phyloP scores from a whole-genome alignment of 1,140 invertebrate species.

The Gonioctena quinquepunctata region DNA sequence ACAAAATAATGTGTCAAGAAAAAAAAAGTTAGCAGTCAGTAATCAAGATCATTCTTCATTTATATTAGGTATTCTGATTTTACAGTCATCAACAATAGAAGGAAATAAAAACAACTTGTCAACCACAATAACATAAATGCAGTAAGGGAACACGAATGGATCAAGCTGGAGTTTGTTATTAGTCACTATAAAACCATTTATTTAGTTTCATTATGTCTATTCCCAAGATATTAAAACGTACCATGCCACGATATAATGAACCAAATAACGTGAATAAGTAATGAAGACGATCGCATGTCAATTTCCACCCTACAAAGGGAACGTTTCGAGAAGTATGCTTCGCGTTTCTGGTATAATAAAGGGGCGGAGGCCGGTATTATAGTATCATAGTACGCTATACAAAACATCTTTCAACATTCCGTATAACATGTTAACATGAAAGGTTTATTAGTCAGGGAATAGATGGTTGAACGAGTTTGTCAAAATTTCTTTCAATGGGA shows the following conservation, averaged over 20 bases:
- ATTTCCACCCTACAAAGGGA: slow-evolving; percentile 15
- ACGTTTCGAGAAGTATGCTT: background rate
- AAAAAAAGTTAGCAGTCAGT: too few relatives aligned
- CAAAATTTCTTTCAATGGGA: too few relatives aligned
- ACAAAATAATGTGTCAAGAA: too few relatives aligned
- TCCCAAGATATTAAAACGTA: slow-evolving; percentile 34
- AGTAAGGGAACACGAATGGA: background rate
- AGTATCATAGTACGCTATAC: background rate
- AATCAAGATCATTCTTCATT: too few relatives aligned
- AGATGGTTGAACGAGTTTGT: background rate
- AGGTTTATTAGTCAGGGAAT: background rate
- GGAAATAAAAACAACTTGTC: too few relatives aligned
- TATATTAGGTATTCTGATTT: too few relatives aligned
- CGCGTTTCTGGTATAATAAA: background rate
- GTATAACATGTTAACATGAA: background rate
- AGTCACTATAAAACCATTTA: slow-evolving; percentile 24
- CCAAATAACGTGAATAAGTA: slow-evolving; percentile 41
- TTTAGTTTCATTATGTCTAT: slow-evolving; percentile 23
- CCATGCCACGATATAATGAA: slow-evolving; percentile 32
- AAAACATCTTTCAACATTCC: background rate
- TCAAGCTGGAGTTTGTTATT: background rate
- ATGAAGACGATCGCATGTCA: slow-evolving; percentile 43
- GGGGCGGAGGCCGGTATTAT: background rate
- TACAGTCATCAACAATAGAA: too few relatives aligned
- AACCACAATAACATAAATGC: too few relatives aligned